Evolutionary conservation across 92 coral and sea anemone species (phyloP).

Genomic region (Nematostella vectensis): DNA sequence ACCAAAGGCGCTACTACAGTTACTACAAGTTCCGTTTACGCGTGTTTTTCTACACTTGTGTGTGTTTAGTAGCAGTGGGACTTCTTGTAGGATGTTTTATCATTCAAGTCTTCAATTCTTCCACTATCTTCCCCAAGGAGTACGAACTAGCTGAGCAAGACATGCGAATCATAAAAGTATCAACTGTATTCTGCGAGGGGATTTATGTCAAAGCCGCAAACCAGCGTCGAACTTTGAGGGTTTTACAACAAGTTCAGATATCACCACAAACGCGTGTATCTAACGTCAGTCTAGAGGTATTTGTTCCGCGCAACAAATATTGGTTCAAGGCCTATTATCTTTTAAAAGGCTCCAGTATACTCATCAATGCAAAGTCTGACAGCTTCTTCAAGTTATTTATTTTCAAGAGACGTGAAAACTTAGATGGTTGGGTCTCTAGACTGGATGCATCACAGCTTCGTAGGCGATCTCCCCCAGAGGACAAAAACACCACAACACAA

Average conservation of each 20-base stretch:
- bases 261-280: slow-evolving; percentile 31
- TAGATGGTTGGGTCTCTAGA: slow-evolving; percentile 61
- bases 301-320: slow-evolving; percentile 43
- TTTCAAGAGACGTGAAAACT: slow-evolving; percentile 55
- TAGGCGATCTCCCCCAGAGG: slow-evolving; percentile 1
- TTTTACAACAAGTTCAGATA: slow-evolving; percentile 25
- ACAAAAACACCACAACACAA: slow-evolving; percentile 26
- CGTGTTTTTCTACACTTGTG: slow-evolving; percentile 48
- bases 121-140: slow-evolving; percentile 43
- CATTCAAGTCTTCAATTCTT: slow-evolving; percentile 60
- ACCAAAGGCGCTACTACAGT: slow-evolving; percentile 28
- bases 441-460: slow-evolving; percentile 1
- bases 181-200: slow-evolving; percentile 73
- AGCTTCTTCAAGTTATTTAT: slow-evolving; percentile 56
- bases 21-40: slow-evolving; percentile 59
- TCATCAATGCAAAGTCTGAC: slow-evolving; percentile 53
- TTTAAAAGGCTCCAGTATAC: slow-evolving; percentile 47
- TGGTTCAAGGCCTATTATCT: slow-evolving; percentile 80
- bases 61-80: slow-evolving; percentile 38
- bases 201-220: slow-evolving; percentile 43
- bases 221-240: slow-evolving; percentile 34
- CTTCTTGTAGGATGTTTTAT: slow-evolving; percentile 50
- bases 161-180: slow-evolving; percentile 54
- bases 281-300: slow-evolving; percentile 50
- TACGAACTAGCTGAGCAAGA: slow-evolving; percentile 74